Percentiles rank a stretch among this genome's conserved stretches.
Evolutionary conservation across 1,140 invertebrate genomes (phyloP).

Genomic region (Dolichoris vasculosae): DNA sequence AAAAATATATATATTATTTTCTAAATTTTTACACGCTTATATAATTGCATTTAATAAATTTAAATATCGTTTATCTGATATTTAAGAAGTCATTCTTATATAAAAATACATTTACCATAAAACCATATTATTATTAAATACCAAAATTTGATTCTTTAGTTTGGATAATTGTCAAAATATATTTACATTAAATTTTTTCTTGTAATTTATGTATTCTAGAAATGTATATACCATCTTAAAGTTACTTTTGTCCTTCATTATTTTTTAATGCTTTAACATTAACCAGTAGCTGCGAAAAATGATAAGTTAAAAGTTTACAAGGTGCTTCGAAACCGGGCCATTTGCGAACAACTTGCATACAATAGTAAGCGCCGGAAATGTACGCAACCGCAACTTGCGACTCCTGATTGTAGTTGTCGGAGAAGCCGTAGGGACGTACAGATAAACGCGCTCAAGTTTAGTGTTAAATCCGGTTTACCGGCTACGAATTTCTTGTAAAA

Average conservation of each 20-base stretch:
- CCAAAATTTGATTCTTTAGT: background rate
- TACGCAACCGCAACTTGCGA: background rate
- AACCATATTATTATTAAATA: no score
- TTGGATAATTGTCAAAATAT: background rate
- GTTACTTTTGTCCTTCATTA: background rate
- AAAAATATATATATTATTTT: no score
- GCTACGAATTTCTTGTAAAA: background rate
- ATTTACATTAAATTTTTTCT: background rate
- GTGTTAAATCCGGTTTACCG: slow-evolving; percentile 11
- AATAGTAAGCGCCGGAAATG: background rate
- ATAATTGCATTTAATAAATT: no score
- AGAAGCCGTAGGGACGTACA: background rate
- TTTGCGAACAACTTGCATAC: background rate
- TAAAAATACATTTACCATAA: no score
- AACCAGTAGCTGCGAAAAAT: background rate
- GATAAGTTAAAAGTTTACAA: background rate
- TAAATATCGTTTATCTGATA: no score
- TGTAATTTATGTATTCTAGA: background rate
- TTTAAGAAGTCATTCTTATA: no score
- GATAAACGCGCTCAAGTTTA: slow-evolving; percentile 11
- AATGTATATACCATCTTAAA: no score
- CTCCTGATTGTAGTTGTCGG: slow-evolving; percentile 12
- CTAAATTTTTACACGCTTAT: no score
- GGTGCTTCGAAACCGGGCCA: background rate
- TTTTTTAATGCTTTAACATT: background rate